Percentiles rank a stretch among this genome's conserved stretches.
Conservation (phyloP, 1,140 invertebrate genomes). For the Drosophila ogumai region DNA sequence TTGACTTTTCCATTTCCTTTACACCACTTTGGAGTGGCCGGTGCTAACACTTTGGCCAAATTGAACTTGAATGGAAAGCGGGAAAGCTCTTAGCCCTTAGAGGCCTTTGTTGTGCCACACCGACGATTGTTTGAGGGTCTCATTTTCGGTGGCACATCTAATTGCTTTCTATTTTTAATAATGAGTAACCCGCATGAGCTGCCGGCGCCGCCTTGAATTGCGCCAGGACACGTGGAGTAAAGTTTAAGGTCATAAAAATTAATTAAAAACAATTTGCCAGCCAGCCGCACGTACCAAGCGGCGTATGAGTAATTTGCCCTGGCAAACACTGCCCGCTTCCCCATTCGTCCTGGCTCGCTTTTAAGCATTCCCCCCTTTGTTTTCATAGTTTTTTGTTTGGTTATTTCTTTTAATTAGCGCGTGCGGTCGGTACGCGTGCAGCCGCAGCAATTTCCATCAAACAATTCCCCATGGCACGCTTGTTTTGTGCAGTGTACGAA, state of each 20-base stretch:
- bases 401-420: constrained; percentile 79
- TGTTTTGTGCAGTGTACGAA: constrained; percentile 45
- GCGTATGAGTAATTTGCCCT: constrained; percentile 60
- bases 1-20: constrained; percentile 50
- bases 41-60: constrained; percentile 35
- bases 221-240: constrained; percentile 29
- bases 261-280: constrained; percentile 76
- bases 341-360: not conserved
- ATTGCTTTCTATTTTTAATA: constrained; percentile 65
- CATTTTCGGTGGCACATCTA: constrained; percentile 52
- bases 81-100: not conserved
- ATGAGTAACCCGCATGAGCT: constrained; percentile 17
- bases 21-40: constrained; percentile 20
- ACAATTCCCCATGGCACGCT: constrained; percentile 50
- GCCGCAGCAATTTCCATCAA: constrained; percentile 20
- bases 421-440: constrained; percentile 51
- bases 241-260: constrained; percentile 73
- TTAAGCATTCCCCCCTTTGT: constrained; percentile 21
- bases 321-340: constrained; percentile 3
- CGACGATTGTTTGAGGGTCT: constrained; percentile 7
- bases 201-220: constrained; percentile 26
- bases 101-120: constrained; percentile 19
- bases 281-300: constrained; percentile 62
- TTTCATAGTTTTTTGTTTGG: constrained; percentile 51
- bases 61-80: constrained; percentile 26